phyloP scores from a whole-genome alignment of 2,797 vertebrate genomes.

The Saxicola maurus region DNA sequence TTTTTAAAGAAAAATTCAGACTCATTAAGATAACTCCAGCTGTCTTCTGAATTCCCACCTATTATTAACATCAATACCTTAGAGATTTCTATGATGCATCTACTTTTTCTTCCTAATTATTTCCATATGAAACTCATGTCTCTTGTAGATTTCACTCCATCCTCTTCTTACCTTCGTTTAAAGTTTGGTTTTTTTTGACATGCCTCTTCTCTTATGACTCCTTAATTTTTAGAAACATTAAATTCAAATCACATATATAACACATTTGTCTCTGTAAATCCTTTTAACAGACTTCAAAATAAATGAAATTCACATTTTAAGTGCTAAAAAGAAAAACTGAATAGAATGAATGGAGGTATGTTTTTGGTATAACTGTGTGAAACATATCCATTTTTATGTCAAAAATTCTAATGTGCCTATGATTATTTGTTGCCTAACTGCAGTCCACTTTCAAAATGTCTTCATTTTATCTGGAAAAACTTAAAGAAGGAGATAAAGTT shows the following conservation, averaged over 20 bases:
- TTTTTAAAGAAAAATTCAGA: background rate
- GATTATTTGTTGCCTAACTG: background rate
- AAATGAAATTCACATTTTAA: background rate
- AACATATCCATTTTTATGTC: background rate
- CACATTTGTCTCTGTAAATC: background rate
- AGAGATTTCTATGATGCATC: background rate
- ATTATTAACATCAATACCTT: background rate
- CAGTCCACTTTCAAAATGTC: background rate
- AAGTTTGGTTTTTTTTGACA: background rate
- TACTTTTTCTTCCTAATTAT: background rate
- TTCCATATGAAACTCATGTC: background rate
- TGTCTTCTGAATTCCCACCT: background rate
- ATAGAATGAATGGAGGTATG: background rate
- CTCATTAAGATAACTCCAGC: background rate
- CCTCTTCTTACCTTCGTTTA: background rate
- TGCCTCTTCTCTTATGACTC: background rate
- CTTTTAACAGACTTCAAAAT: background rate
- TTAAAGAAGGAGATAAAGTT: background rate
- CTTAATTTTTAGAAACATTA: background rate
- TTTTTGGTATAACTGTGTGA: background rate
- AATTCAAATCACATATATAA: background rate
- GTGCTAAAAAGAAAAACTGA: background rate
- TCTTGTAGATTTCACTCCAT: background rate
- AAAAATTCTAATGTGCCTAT: background rate
- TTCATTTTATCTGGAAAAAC: background rate